Evolutionary conservation across 1,140 invertebrate species (phyloP), one percentile per base, ranked within the genome.

Genomic region (Lasioglossum baleicum): DNA sequence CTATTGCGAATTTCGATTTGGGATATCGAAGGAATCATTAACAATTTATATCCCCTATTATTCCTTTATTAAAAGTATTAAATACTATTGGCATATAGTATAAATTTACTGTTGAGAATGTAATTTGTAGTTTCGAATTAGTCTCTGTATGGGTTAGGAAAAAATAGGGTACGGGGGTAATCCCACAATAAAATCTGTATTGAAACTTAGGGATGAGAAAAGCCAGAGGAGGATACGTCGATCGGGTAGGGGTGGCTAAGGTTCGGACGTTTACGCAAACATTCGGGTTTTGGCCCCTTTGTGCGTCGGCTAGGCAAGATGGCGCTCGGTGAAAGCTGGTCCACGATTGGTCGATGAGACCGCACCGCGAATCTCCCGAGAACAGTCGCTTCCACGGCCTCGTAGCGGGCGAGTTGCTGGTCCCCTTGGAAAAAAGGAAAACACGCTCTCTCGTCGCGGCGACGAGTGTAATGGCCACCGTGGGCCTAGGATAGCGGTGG

Each of bases 341-440:
- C 48, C 60, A 83, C 82, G 71, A 87, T 87, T 87, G 85, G 85
- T 87, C 85, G 84, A 87, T 85, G 80, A 81, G 85, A 76, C 85
- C 81, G 85, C 86, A 79, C 80, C 85, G 82, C 81, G 81, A 85
- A 81, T 87, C 81, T 87, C 80, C 83, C 80, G 85, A 87, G 85
- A 81, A 60, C 86, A 88, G 86, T 88, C 85, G 86, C 80, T 81
- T 70, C 48, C 64, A 84, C 76, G 80, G 64, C 75, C 44, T 81
- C 85, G 85, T 64, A 74, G 85, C 60, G 83, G 83, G 76, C 40
- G 85, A 86, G 67, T 86, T 71, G 85, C 22, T 64, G 66, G 81
- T 79, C 76, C 53, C 31, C 31, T 83, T 83, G 72, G 74, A 85
- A 65, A 69, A 73, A 79, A 83, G 80, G 75, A 85, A 83, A 87